A percentile compares a stretch with the other conserved stretches of the same genome.
These are phyloP conservation scores for Platyscapa corneri DNA, from an alignment of 1,140 invertebrate species.

Conservation along the genomic window DNA sequence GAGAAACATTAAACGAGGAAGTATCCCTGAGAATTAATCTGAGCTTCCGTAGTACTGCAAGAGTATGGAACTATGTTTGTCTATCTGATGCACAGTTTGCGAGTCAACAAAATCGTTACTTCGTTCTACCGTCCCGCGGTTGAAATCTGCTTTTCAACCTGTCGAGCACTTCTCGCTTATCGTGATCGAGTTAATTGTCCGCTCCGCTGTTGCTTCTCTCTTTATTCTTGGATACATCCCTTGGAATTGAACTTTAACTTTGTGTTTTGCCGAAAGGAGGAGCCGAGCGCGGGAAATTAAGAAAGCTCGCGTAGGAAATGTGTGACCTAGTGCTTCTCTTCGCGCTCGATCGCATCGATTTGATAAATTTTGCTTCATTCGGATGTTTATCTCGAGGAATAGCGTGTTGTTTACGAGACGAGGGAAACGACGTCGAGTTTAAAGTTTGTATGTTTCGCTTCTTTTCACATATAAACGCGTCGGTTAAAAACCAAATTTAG, in stretches of 20 bases:
- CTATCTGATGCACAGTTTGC: too few relatives aligned
- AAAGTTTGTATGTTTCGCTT: too few relatives aligned
- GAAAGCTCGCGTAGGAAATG: constrained; percentile 8
- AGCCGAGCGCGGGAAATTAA: background rate
- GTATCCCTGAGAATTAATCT: constrained; percentile 52
- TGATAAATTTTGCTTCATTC: background rate
- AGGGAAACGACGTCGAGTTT: background rate
- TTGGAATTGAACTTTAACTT: constrained; percentile 18
- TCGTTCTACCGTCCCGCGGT: background rate
- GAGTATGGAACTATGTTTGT: constrained; percentile 24
- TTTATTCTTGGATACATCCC: constrained; percentile 24
- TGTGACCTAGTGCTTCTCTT: background rate
- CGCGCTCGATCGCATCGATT: background rate
- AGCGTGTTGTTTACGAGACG: background rate
- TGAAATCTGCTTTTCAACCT: too few relatives aligned
- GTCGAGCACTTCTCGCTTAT: too few relatives aligned
- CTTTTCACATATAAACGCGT: too few relatives aligned
- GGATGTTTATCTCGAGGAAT: background rate
- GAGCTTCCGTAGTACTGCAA: constrained; percentile 47
- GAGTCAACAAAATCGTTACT: too few relatives aligned
- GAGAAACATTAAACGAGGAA: constrained; percentile 13
- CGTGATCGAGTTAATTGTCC: background rate
- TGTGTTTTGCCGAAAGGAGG: background rate
- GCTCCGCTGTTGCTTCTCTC: background rate
- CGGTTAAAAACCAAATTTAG: too few relatives aligned